Evolutionary conservation across 2,113 vertebrate species (phyloP), one percentile per base, ranked within the genome.

Genomic region (Triplophysa tibetana): DNA sequence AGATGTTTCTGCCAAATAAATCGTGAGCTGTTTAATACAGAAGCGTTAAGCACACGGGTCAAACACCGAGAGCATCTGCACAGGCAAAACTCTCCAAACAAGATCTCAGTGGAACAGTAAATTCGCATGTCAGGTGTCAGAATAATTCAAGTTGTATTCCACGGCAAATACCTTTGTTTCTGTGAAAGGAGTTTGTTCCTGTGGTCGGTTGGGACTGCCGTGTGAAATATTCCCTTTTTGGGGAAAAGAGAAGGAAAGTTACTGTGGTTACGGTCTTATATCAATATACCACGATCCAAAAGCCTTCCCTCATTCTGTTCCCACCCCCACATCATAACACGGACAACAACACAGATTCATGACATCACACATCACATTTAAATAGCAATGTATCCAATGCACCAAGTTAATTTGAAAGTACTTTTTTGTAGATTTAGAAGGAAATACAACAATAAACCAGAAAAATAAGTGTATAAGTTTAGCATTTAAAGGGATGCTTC

Each of bases 291-390:
- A 77, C 68, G 61, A 48, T 81, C 45, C 58, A 63, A 0, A 68
- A 82, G 69, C 85, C 83, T 83, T 76, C 87, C 86, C 86, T 75
- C 88, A 83, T 87, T 84, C 87, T 87, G 83, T 74, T 84, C 88
- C 84, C 70, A 66, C 89, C 90, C 87, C 86, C 86, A 86, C 70
- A 60, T 24, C 10, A 23, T 84, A 81, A 45, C 24, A 81, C 3
- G 26, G 26, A 77, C 2, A 77, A 24, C 62, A 58, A 48, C 33
- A 70, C 13, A 75, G 21, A 69, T 48, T 48, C 50, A 75, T 29
- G 60, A 54, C 50, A 23, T 75, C 16, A 75, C 23, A 14, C 16
- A 38, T 24, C 12, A 38, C 11, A 58, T 56, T 29, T 29, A 29
- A 4, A 38, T 38, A 1, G 33, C 33, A 7, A 38, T 38, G 7